Conservation (phyloP, 2,113 vertebrate species). For the Crotophaga sulcirostris region DNA sequence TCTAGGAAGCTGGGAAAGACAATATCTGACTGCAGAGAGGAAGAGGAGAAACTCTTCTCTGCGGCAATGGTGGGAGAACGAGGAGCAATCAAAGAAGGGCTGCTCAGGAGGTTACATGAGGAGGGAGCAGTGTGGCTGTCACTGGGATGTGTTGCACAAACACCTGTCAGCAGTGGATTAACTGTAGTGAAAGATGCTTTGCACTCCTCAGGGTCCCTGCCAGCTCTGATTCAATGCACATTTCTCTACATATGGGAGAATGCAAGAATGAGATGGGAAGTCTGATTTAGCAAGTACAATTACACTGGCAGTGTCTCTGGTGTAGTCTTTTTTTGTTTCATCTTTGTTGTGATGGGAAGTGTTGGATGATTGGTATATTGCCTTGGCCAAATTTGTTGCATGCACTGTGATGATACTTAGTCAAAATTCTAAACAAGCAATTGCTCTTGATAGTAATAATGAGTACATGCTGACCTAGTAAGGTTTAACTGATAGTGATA, state of each 20-base stretch:
- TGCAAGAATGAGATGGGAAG: not conserved
- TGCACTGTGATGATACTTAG: not conserved
- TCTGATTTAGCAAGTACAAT: not conserved
- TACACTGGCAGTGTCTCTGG: not conserved
- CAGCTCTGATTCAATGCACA: not conserved
- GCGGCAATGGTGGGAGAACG: not conserved
- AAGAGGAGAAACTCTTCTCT: not conserved
- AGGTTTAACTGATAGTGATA: not conserved
- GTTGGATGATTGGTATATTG: not conserved
- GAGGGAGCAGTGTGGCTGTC: not conserved
- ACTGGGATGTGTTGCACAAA: not conserved
- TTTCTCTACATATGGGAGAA: not conserved
- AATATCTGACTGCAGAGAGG: not conserved
- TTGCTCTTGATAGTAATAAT: not conserved
- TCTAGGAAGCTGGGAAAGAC: not conserved
- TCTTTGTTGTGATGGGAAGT: not conserved
- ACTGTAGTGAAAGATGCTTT: not conserved
- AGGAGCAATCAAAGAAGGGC: not conserved
- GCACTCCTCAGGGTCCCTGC: not conserved
- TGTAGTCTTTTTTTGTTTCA: not conserved
- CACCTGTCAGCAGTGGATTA: slow-evolving; percentile 27
- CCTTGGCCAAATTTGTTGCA: not conserved
- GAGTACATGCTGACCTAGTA: not conserved
- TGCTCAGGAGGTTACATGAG: not conserved
- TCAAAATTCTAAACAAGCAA: not conserved